Evolutionary conservation across 2,797 vertebrate genomes (phyloP), one percentile per base, ranked within the genome.

Genomic region (Myotis myotis): DNA sequence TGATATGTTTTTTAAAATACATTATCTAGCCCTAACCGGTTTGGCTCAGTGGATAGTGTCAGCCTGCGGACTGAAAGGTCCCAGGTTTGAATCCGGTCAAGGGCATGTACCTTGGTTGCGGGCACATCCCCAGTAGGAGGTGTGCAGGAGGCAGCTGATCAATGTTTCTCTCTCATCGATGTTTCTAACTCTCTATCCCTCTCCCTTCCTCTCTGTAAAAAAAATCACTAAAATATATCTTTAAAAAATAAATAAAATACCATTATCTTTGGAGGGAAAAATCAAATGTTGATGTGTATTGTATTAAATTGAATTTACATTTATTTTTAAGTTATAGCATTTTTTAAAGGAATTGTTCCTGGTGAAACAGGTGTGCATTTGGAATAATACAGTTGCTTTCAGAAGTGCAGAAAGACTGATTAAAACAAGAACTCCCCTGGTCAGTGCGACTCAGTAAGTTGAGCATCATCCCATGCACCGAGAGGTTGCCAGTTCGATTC

Each of bases 261-360:
- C 10, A 30, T 62, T 68, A 25, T 23, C 33, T 79, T 79, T 60
- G 68, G 87, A 76, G 74, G 79, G 49, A 23, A 60, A 53, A 81
- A 76, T 82, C 8, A 81, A 88, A 96, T 30, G 47, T 76, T 2
- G 5, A 68, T 86, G 17, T 87, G 6, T 89, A 87, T 90, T 95
- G 20, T 64, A 38, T 89, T 95, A 91, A 92, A 83, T 68, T 70
- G 53, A 85, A 82, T 89, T 94, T 60, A 51, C 23, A 38, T 93
- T 96, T 95, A 93, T 95, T 96, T 93, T n/a, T 83, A 66, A 87
- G 25, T 84, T 71, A 68, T 71, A 96, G 2, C 13, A n/a, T 83
- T 78, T 96, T 96, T 90, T 93, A 25, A 68, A 89, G 60, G 66
- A 95, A 80, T 44, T 78, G 30, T 91, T 87, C 36, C 78, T 78